Evolutionary conservation across 1,140 invertebrate species (phyloP).

Genomic region (Drosophila mauritiana): DNA sequence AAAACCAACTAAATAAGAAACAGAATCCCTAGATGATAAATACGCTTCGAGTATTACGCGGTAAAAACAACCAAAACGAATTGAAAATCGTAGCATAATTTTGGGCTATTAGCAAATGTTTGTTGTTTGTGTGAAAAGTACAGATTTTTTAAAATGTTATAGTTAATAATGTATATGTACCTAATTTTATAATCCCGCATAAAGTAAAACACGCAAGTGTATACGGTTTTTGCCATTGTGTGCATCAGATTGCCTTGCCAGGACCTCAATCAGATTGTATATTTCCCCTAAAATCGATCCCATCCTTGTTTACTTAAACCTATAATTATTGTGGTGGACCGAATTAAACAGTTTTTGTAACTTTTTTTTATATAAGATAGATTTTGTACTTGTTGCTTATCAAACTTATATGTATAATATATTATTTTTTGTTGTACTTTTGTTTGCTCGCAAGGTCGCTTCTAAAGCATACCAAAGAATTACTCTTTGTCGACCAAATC

Average conservation of each 20-base stretch:
- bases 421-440: neutral
- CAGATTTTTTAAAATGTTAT: conserved; percentile 60
- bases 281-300: neutral
- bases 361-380: neutral
- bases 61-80: conserved; percentile 62
- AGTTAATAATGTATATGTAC: conserved; percentile 49
- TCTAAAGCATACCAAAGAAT: neutral
- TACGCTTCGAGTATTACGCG: conserved; percentile 65
- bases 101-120: conserved; percentile 72
- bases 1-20: conserved; percentile 47
- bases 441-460: neutral
- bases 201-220: conserved; percentile 35
- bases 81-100: conserved; percentile 62
- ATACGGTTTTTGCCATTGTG: conserved; percentile 10
- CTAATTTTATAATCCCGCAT: conserved; percentile 48
- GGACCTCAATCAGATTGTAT: neutral
- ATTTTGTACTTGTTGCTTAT: too few species aligned
- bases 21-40: conserved; percentile 45
- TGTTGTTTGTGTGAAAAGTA: conserved; percentile 43
- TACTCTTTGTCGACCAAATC: neutral
- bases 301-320: neutral
- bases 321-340: neutral
- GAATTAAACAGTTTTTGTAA: neutral
- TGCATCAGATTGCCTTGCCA: conserved; percentile 20
- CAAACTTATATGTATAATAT: too few species aligned